Evolutionary conservation across 2,113 vertebrate species (phyloP), one percentile per base, ranked within the genome.

Genomic region (Callorhinus ursinus): DNA sequence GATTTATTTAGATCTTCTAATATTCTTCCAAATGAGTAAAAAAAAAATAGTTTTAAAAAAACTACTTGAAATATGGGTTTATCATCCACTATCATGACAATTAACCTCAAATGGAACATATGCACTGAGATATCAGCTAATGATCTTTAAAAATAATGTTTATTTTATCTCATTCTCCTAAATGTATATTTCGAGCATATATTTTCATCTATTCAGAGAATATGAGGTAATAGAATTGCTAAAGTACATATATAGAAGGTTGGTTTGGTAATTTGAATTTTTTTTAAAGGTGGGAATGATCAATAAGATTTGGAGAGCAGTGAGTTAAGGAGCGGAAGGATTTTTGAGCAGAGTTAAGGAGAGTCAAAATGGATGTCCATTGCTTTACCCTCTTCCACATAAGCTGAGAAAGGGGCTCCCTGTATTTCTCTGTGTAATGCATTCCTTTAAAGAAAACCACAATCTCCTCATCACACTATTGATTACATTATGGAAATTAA

Each of bases 401-500:
- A n/a, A 59, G 36, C 69, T 90, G 51, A 83, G 67, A 95, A 95
- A 93, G 74, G 53, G 15, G 4, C 72, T 74, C 33, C 24, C 36
- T 77, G 22, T 51, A 39, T 95, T 96, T 97, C 59, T 86, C 8
- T 39, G 7, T 90, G 46, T 74, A 90, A 95, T 49, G 71, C 6
- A 92, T 85, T 4, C 26, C 76, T 96, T 55, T 81, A 92, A 90
- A 92, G 59, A 96, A 97, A 95, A 61, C 8, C 84, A 95, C 84
- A 93, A 61, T 83, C 92, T 95, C 95, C 53, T 95, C 87, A 89
- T 95, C 88, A 93, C 39, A 82, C 12, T 96, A 86, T 97, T 91
- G 96, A 97, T 97, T 92, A 63, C 65, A 80, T 96, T 97, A 97
- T 69, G 96, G 88, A 96, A 97, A 97, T 97, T 96, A 95, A 90